These are phyloP conservation scores for Candoia aspera DNA, from an alignment of 2,113 vertebrate genomes.

Conservation along the genomic window DNA sequence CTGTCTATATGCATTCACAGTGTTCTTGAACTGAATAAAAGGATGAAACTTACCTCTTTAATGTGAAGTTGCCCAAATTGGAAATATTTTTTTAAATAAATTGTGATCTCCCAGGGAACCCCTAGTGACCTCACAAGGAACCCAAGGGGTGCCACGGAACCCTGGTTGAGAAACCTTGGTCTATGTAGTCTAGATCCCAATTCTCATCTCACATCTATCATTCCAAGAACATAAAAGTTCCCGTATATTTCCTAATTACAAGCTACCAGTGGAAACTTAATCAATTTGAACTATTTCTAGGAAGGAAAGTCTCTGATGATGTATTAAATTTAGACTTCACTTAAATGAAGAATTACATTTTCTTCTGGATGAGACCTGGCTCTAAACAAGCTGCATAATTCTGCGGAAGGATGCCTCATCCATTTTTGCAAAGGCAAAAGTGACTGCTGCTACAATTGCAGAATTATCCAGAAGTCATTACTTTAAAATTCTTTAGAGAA, in stretches of 20 bases:
- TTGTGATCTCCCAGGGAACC: too few relatives aligned
- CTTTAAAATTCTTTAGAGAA: not conserved
- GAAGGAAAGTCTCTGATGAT: not conserved
- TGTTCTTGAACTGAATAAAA: too few relatives aligned
- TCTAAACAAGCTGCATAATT: not conserved
- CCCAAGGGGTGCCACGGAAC: too few relatives aligned
- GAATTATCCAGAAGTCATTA: not conserved
- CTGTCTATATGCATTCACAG: too few relatives aligned
- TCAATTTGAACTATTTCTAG: not conserved
- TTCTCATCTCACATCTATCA: too few relatives aligned
- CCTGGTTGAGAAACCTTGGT: too few relatives aligned
- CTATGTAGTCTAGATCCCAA: too few relatives aligned
- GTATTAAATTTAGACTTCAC: too few relatives aligned
- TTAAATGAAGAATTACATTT: not conserved
- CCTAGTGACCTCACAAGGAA: too few relatives aligned
- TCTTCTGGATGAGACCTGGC: not conserved
- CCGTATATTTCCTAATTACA: not conserved
- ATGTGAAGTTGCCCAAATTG: too few relatives aligned
- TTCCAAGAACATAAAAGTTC: not conserved
- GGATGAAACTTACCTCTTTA: too few relatives aligned
- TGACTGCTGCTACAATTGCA: not conserved
- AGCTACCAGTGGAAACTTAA: not conserved
- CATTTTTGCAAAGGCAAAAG: not conserved
- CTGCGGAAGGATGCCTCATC: not conserved
- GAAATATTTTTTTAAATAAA: too few relatives aligned